Evolutionary conservation across 2,113 vertebrate species (phyloP).

Genomic region (Nibea albiflora): DNA sequence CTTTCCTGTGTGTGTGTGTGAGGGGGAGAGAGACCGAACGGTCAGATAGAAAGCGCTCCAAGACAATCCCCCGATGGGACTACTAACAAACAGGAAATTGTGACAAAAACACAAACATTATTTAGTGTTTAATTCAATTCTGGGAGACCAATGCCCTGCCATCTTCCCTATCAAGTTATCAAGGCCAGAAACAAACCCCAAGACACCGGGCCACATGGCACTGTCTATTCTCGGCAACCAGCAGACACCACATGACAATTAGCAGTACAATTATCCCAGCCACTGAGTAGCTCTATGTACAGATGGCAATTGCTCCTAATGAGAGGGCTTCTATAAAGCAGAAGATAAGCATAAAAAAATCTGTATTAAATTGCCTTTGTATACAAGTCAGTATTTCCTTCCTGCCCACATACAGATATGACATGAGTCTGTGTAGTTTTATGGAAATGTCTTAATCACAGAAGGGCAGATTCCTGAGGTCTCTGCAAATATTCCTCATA

Average conservation of each 20-base stretch:
- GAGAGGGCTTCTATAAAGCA: constrained; percentile 43
- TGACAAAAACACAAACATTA: constrained; percentile 77
- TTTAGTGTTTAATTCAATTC: constrained; percentile 76
- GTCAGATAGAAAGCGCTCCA: constrained; percentile 52
- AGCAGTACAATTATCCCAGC: constrained; percentile 71
- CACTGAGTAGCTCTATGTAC: constrained; percentile 63
- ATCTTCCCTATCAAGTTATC: constrained; percentile 65
- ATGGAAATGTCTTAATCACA: constrained; percentile 53
- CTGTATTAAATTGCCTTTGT: constrained; percentile 2
- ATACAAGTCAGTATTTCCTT: not conserved
- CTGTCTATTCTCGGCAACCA: constrained; percentile 69
- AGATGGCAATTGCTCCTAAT: constrained; percentile 66
- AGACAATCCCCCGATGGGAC: constrained; percentile 68
- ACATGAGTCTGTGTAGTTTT: constrained; percentile 34
- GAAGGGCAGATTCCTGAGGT: constrained; percentile 57
- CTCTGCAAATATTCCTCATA: constrained; percentile 36
- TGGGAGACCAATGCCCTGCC: constrained; percentile 60
- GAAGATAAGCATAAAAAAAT: constrained; percentile 2
- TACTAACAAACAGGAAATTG: constrained; percentile 73
- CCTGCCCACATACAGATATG: constrained; percentile 16
- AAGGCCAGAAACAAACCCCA: constrained; percentile 70
- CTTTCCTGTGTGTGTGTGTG: constrained; percentile 75
- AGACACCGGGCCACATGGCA: constrained; percentile 69
- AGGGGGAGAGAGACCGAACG: constrained; percentile 10
- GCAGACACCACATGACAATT: constrained; percentile 75